Evolutionary conservation across 2,888 invertebrate species (phyloP).

Genomic region (Fragum fragum): DNA sequence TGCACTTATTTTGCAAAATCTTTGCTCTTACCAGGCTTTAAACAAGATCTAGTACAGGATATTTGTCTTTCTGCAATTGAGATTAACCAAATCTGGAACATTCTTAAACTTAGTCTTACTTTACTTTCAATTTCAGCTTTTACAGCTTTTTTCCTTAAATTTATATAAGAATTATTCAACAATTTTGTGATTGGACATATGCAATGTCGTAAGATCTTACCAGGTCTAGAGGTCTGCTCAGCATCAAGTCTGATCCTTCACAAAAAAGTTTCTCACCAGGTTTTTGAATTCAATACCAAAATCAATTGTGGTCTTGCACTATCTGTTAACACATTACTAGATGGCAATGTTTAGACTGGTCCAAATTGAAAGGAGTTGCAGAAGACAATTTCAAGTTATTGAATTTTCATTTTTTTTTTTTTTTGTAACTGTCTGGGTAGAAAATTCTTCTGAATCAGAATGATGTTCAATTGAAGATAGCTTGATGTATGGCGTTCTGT

Average conservation of each 20-base stretch:
- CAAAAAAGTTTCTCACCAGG: conserved; percentile 51
- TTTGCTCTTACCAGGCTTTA: conserved; percentile 39
- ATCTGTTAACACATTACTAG: no score
- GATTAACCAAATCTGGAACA: conserved; percentile 33
- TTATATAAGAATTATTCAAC: conserved; percentile 33
- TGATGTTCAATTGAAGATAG: no score
- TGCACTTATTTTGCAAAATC: conserved; percentile 45
- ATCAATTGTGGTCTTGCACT: conserved; percentile 60
- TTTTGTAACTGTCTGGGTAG: no score
- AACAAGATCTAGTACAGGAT: conserved; percentile 48
- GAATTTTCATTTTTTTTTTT: no score
- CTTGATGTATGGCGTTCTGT: no score
- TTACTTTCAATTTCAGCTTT: background rate
- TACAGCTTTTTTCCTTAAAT: background rate
- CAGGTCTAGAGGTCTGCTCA: conserved; percentile 50
- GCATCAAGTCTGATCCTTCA: conserved; percentile 54
- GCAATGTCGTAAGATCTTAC: conserved; percentile 46
- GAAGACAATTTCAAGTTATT: no score
- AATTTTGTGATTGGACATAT: conserved; percentile 31
- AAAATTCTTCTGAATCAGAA: no score
- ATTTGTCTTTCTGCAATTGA: conserved; percentile 26
- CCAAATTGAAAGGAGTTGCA: no score
- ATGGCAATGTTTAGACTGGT: no score
- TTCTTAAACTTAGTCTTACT: background rate
- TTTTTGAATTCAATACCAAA: conserved; percentile 46